Conservation (phyloP, 2,797 vertebrate species). For the Sphenodon punctatus region DNA sequence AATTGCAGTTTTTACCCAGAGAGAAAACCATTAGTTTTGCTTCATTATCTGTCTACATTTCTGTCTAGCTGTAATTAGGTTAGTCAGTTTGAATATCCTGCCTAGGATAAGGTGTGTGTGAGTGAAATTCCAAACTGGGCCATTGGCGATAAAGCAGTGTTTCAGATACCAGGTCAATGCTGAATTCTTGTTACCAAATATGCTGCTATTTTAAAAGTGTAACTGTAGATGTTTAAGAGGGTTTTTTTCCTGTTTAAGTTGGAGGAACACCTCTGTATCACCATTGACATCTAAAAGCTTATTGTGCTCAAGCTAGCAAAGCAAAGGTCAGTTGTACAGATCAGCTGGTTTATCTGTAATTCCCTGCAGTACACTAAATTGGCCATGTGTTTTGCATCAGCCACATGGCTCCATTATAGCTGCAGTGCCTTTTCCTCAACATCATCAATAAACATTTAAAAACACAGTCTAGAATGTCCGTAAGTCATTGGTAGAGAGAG, state of each 20-base stretch:
- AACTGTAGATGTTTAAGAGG: background rate
- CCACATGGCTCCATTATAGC: slow-evolving; percentile 23
- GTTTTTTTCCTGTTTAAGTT: background rate
- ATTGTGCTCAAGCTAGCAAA: slow-evolving; percentile 34
- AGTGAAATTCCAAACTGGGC: background rate
- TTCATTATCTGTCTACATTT: background rate
- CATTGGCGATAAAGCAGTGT: background rate
- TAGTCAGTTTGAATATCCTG: background rate
- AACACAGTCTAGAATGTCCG: background rate
- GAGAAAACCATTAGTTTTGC: background rate
- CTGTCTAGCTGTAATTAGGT: background rate
- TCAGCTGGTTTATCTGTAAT: slow-evolving; percentile 55
- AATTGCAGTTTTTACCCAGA: background rate
- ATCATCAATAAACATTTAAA: background rate
- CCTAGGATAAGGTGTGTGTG: background rate
- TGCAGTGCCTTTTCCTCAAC: background rate
- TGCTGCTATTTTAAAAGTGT: background rate
- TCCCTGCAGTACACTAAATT: slow-evolving; percentile 35
- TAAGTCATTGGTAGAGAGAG: too few species aligned
- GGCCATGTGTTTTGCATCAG: slow-evolving; percentile 36
- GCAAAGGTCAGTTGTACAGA: slow-evolving; percentile 47
- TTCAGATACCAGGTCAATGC: background rate
- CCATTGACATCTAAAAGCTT: slow-evolving; percentile 16
- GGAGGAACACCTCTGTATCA: background rate
- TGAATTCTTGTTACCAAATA: rapidly evolving